Percentiles rank a stretch among this genome's conserved stretches.
Evolutionary conservation across 23 tunicate genomes (phyloP).

Genomic region (Clavelina lepadiformis): DNA sequence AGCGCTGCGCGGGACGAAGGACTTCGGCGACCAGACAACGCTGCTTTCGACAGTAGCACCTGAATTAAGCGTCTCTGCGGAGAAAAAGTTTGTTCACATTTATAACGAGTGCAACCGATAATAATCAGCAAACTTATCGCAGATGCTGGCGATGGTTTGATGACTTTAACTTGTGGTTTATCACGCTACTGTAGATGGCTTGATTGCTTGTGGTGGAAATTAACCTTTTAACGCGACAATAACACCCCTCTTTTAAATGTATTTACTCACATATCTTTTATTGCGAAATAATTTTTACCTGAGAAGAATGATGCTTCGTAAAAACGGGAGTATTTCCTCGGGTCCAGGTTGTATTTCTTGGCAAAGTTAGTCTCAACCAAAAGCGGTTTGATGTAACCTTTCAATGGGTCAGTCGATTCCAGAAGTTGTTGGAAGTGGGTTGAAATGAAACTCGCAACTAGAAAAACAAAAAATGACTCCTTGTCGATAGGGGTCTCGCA

Average conservation of each 20-base stretch:
- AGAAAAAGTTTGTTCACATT: too few relatives aligned
- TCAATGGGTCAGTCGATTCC: conserved; percentile 80
- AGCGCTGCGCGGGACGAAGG: conserved; percentile 84
- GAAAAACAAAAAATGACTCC: neutral
- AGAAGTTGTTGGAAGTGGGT: conserved; percentile 54
- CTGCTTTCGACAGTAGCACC: conserved; percentile 88
- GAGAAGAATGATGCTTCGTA: conserved; percentile 81
- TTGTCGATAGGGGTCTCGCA: neutral
- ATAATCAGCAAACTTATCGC: too few relatives aligned
- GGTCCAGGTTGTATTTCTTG: conserved; percentile 66
- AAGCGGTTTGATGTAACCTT: conserved; percentile 53
- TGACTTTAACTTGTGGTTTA: too few relatives aligned
- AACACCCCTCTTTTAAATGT: neutral
- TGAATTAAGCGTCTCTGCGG: conserved; percentile 56
- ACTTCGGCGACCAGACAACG: conserved; percentile 85
- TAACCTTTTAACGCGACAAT: neutral
- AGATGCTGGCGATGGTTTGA: too few relatives aligned
- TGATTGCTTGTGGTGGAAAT: too few relatives aligned
- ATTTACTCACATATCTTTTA: neutral
- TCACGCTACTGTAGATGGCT: too few relatives aligned
- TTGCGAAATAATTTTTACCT: conserved; percentile 45
- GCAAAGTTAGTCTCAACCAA: conserved; percentile 56
- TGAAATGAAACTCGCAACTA: conserved; percentile 86
- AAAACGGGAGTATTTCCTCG: conserved; percentile 82
- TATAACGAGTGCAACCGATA: too few relatives aligned